Percentiles rank a stretch among this genome's conserved stretches.
phyloP scores from a whole-genome alignment of 2,797 vertebrate species.

The Champsocephalus gunnari region DNA sequence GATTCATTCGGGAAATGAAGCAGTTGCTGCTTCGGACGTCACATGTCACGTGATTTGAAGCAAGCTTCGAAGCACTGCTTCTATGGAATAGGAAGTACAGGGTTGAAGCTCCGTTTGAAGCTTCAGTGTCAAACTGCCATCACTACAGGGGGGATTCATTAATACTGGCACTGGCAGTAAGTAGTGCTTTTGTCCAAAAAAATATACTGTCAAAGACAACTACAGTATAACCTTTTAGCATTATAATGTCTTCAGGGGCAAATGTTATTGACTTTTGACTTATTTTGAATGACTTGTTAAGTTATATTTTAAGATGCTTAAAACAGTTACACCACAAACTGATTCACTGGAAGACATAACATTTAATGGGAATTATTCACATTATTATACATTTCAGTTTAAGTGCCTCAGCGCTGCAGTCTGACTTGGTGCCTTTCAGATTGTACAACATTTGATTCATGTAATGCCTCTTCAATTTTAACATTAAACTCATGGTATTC shows the following conservation, averaged over 20 bases:
- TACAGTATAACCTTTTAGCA: not conserved
- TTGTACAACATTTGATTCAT: not conserved
- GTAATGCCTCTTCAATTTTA: not conserved
- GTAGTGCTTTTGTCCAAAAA: not conserved
- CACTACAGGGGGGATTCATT: no score
- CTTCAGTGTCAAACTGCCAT: no score
- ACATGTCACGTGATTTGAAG: no score
- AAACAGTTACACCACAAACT: not conserved
- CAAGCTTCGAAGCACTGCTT: no score
- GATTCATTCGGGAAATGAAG: no score
- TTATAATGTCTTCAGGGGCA: not conserved
- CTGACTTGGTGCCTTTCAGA: not conserved
- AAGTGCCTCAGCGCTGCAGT: not conserved
- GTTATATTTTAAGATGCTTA: not conserved
- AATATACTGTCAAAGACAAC: not conserved
- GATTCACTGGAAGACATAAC: not conserved
- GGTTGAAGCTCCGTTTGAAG: no score
- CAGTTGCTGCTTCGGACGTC: no score
- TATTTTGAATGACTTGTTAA: not conserved
- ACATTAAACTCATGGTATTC: slow-evolving; percentile 26
- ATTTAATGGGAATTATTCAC: slow-evolving; percentile 7
- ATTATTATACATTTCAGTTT: slow-evolving; percentile 10
- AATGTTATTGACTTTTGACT: not conserved
- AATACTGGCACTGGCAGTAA: not conserved
- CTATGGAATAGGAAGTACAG: no score